Evolutionary conservation across 2,113 vertebrate genomes (phyloP), one percentile per base, ranked within the genome.

Genomic region (Tretioscincus oriximinensis): DNA sequence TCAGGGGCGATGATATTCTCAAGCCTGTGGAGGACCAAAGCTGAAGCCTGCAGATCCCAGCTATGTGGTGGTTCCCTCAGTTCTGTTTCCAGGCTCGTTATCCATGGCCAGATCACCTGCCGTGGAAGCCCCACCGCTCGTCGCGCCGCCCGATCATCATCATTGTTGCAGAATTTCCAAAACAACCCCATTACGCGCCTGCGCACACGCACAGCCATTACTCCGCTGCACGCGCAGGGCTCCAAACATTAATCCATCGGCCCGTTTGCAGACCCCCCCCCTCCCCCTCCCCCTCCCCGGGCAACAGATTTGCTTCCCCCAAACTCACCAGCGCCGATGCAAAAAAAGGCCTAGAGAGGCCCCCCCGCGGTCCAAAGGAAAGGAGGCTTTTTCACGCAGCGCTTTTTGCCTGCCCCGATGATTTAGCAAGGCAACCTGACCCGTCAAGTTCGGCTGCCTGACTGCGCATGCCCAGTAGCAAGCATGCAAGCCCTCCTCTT

Each of bases 391-490:
- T 47, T 66, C 29, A 1, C 21, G 18, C 54, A 16, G 69, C 26
- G 49, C 6, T 18, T 18, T 22, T 9, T 24, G 41, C 24, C 31
- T 18, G 35, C 35, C 35, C 35, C 35, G 35, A 41, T 10, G 9
- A 51, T 28, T 68, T 14, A 29, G 73, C 51, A 47, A 4, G 65
- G 18, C 24, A 1, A 69, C 1, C 51, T 31, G 51, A 29, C 31
- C 20, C 73, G 24, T 61, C 80, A 45, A 54, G 71, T 35, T 68
- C 66, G 45, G 47, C 51, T 11, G 54, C 20, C 20, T 20, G 1
- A 73, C 18, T 10, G 73, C 68, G 80, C 80, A 81, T 81, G 80
- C 80, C 24, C 73, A 18, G 65, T 81, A 47, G n/a, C 2, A 26
- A 7, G 18, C 2, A 9, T 9, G 5, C 73, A 76, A 61, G 80